Base-by-base conservation (phyloP, 2,113 vertebrate species). In the Varanus salvator region DNA sequence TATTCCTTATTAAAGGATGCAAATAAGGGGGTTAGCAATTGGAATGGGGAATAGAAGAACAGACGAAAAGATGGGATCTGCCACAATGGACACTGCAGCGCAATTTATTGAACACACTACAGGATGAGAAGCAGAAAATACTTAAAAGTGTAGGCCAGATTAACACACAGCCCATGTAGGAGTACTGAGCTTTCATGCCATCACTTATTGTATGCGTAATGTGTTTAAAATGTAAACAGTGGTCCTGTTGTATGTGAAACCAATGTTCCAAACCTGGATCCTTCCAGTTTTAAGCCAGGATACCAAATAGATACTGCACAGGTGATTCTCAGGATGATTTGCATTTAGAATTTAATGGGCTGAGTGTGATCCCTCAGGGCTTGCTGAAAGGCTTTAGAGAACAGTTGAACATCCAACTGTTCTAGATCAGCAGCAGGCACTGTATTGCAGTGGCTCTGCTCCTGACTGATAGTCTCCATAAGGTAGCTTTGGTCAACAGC, bases 41-140 rank as follows among this genome's bases (percentile, higher is more conserved):
- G 54, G 54, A 44, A 44, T 44, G 38, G 38, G 38, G 38, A 44
- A 44, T 44, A 44, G 38, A 44, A 44, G 38, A 44, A 44, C 38
- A 44, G 38, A 44, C 38, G 38, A 44, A 44, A 44, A 44, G 38
- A 44, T 44, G 38, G 38, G 38, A 44, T 44, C 38, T 44, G 38
- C 38, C 38, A 44, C 38, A 44, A 44, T 44, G 38, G 38, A 44
- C 38, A 44, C 31, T 14, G 74, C 4, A 54, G 31, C 64, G 31
- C 75, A 19, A 52, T 11, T 86, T 12, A 72, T 29, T 57, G 68
- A 74, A 88, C 0, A 34, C 0, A 0, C 25, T 52, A 6, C 1
- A 44, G 9, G 34, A 80, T 71, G 66, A 85, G 74, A 78, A 38
- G 87, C 23, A 91, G 74, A 77, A 82, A 83, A 72, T 52, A 89